Percentiles rank a stretch among this genome's conserved stretches.
Evolutionary conservation across 2,797 vertebrate species (phyloP).

Genomic region (Odontamblyopus lacepedii): DNA sequence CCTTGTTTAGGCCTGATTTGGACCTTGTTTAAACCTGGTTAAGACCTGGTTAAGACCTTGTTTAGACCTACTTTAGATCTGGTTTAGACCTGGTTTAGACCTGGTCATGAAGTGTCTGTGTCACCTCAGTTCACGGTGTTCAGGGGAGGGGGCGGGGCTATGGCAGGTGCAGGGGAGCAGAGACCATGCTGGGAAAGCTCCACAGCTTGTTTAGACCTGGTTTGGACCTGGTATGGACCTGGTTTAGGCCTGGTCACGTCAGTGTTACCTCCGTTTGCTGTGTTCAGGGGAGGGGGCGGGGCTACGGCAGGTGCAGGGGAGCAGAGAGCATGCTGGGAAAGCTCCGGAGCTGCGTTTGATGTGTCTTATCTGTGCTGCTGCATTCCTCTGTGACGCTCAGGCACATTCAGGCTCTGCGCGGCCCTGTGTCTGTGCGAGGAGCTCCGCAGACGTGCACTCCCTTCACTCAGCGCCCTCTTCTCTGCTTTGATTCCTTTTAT

Average conservation of each 20-base stretch:
- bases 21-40: too few relatives aligned
- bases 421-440: neutral
- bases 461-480: neutral
- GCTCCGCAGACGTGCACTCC: neutral
- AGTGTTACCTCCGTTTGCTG: too few relatives aligned
- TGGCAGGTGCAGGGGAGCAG: constrained; percentile 3
- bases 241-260: too few relatives aligned
- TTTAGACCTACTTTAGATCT: too few relatives aligned
- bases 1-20: too few relatives aligned
- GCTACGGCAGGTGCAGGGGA: neutral
- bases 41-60: too few relatives aligned
- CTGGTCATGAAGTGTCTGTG: too few relatives aligned
- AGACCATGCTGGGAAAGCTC: constrained; percentile 5
- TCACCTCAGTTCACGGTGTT: too few relatives aligned
- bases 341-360: neutral
- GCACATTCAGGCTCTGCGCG: neutral
- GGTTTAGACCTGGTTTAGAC: too few relatives aligned
- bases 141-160: neutral
- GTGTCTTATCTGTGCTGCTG: constrained; percentile 1
- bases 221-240: too few relatives aligned
- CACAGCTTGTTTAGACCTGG: too few relatives aligned
- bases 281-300: neutral
- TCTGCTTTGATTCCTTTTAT: neutral
- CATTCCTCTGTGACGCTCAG: constrained; percentile 5
- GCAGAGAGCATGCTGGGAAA: constrained; percentile 11